Base-by-base conservation (phyloP, 2,888 invertebrate genomes). In the Hyppa rectilinea region DNA sequence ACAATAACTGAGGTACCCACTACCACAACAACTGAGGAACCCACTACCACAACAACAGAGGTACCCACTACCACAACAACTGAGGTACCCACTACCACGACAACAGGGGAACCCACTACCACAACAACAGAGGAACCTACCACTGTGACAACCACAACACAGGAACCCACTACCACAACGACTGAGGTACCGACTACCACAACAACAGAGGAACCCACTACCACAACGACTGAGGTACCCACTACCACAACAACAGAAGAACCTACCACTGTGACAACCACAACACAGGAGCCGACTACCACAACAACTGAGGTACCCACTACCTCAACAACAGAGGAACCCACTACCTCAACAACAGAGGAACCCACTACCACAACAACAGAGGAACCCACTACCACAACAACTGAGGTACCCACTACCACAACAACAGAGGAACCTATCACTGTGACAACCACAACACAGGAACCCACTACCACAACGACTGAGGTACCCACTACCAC, bases 211-310 rank as follows among this genome's bases (percentile, higher is more conserved):
- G 58, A 29, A 29, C 29, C 58, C 6, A 26, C 60, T 0, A 26
- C 55, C 0, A 12, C 12, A 1, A 31, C 31, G 0, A 52, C 53
- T 0, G 31, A 31, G n/a, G 53, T 14, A 2, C 53, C 53, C 2
- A 3, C 34, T 1, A 55, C 55, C 0, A 17, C 17, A 0, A 55
- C 55, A 0, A 55, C 55, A 0, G 36, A 17, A 3, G 55, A 23
- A 55, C 55, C 34, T 0, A 0, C 31, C 5, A 31, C 52, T 3
- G 6, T 4, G 0, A 52, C n/a, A 5, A 23, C 40, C 1, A 75
- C 70, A 29, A 62, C 69, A 23, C 64, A 65, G n/a, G 50, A n/a
- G 40, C 52, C 61, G 3, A 55, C 61, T 7, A 75, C 75, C 14
- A 71, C 68, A 0, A 75, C 81, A n/a, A 71, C 75, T 14, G 49